Base-by-base conservation (phyloP, 2,113 vertebrate species). In the Riparia riparia region DNA sequence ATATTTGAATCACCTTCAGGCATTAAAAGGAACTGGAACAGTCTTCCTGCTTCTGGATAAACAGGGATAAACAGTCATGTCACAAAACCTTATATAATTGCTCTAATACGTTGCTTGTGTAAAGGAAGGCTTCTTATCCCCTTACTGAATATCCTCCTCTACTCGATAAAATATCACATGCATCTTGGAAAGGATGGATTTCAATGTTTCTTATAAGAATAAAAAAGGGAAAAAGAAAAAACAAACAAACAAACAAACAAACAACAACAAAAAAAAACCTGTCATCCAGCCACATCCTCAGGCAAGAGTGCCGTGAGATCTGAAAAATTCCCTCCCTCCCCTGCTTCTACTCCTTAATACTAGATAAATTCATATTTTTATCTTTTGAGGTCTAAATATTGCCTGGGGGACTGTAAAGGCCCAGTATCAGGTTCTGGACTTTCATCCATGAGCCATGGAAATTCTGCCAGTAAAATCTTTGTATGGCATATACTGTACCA, bases 171-270 rank as follows among this genome's bases (percentile, higher is more conserved):
- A 41, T 22, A 39, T 22, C 68, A 4, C 9, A 37, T 28, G 21
- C 6, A 20, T 57, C 53, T 91, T 86, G n/a, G 37, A 74, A 86
- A 61, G 4, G 3, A 39, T 47, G 9, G 9, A 58, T 3, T 66
- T 85, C 11, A 76, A 2, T 77, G 10, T 37, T 80, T 6, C 21
- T 63, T 71, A 32, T 57, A 72, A 8, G 31, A 65, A 47, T 44
- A 44, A 9, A 26, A 58, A 25, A 4, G 1, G 2, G 2, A 1
- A 0, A 15, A 45, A 47, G 18, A 71, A 20, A 1, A 37, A 37
- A 37, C 4, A 37, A 37, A 37, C 9, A 37, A 37, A 37, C 8
- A 37, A 37, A 37, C 37, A 1, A 15, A 41, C 42, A 16, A 76
- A 20, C 1, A 16, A 28, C n/a, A 81, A 42, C 0, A 3, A 49